These are phyloP conservation scores for Lithophane semibrunnea DNA, from an alignment of 2,888 invertebrate genomes.

Conservation along the genomic window DNA sequence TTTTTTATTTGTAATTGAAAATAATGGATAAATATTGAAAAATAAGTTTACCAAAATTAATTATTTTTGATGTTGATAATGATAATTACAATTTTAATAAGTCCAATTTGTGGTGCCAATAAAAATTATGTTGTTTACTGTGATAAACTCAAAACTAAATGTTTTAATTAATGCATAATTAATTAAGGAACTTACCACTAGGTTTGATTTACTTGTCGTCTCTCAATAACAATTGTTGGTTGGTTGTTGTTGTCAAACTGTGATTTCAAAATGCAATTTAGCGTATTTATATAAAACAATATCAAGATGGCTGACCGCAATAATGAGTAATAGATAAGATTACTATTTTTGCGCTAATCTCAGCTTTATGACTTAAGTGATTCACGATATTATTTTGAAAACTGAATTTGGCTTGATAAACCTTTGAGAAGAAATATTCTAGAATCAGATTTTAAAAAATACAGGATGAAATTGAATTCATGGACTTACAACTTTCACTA, in stretches of 20 bases:
- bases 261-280: constrained; percentile 35
- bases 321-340: constrained; percentile 59
- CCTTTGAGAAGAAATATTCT: constrained; percentile 22
- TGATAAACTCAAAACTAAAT: too few relatives aligned
- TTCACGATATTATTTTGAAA: constrained; percentile 1
- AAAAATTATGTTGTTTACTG: too few relatives aligned
- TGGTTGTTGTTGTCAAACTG: constrained; percentile 55
- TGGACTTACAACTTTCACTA: too few relatives aligned
- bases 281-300: constrained; percentile 65
- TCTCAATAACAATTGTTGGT: not conserved
- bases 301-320: constrained; percentile 41
- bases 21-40: too few relatives aligned
- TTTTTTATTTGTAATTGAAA: too few relatives aligned
- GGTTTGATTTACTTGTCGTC: not conserved
- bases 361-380: constrained; percentile 27
- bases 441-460: not conserved
- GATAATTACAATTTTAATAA: too few relatives aligned
- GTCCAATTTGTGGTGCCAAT: too few relatives aligned
- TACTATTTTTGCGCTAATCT: constrained; percentile 62
- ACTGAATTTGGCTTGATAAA: constrained; percentile 7
- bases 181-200: constrained; percentile 28
- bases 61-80: too few relatives aligned
- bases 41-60: too few relatives aligned
- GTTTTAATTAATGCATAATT: too few relatives aligned
- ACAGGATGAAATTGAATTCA: too few relatives aligned